phyloP scores from a whole-genome alignment of 2,113 vertebrate genomes.

The Pycnonotus jocosus region DNA sequence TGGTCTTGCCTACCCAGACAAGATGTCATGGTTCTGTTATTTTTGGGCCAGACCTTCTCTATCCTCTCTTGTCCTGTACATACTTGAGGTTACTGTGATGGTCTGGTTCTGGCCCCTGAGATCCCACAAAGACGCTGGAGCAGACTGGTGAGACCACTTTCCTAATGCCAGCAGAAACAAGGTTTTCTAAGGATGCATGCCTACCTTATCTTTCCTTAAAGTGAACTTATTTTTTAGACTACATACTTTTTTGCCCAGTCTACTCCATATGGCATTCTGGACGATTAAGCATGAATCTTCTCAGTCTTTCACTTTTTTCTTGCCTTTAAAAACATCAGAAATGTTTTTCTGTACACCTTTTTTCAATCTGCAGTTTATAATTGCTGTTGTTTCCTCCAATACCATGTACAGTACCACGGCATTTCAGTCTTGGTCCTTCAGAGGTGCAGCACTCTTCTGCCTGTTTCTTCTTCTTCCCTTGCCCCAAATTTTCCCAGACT shows the following conservation, averaged over 20 bases:
- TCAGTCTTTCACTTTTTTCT: not conserved
- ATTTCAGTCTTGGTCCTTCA: not conserved
- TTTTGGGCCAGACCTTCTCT: not conserved
- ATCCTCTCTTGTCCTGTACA: accelerated
- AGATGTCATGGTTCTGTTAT: not conserved
- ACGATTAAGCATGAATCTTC: not conserved
- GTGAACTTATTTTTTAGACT: not conserved
- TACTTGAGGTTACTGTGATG: not conserved
- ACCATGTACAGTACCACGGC: accelerated
- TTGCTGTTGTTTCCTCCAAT: not conserved
- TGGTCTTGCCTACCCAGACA: not conserved
- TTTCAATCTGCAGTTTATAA: not conserved
- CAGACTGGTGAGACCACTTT: not conserved
- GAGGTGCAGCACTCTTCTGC: not conserved
- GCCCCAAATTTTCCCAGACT: not conserved
- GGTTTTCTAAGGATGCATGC: not conserved
- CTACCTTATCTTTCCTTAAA: not conserved
- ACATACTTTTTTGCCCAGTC: not conserved
- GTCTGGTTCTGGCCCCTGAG: not conserved
- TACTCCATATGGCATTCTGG: not conserved
- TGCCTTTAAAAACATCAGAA: not conserved
- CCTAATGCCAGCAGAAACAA: not conserved
- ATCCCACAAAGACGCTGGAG: not conserved
- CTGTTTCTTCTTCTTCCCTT: not conserved
- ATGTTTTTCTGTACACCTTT: not conserved